phyloP scores from a whole-genome alignment of 2,888 invertebrate species.

The Nipponacmea schrenckii region DNA sequence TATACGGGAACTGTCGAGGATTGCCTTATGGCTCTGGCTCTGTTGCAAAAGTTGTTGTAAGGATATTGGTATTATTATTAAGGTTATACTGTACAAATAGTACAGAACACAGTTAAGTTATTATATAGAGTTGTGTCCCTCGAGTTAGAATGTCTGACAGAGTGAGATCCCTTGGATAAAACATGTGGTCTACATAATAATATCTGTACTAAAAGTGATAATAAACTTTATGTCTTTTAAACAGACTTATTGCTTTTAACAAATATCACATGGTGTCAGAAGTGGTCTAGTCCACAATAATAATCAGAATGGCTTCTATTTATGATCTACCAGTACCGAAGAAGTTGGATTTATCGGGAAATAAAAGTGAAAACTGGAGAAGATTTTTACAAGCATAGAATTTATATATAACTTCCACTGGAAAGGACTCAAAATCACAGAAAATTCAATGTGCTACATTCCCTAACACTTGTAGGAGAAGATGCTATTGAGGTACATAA shows the following conservation, averaged over 20 bases:
- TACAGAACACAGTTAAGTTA: no score
- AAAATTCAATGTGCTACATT: background rate
- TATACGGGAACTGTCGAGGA: no score
- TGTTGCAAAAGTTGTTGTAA: no score
- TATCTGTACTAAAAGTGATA: no score
- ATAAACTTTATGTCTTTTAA: background rate
- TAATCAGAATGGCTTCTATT: background rate
- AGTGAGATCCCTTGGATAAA: no score
- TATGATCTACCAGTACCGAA: background rate
- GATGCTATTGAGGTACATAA: slow-evolving; percentile 12
- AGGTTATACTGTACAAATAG: no score
- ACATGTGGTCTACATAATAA: no score
- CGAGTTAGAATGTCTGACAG: no score
- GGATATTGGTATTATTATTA: no score
- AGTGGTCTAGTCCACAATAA: background rate
- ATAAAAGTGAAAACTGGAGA: slow-evolving; percentile 6
- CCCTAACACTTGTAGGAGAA: slow-evolving; percentile 2
- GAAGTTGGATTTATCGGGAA: background rate
- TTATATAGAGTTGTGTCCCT: no score
- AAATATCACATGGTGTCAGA: slow-evolving; percentile 3
- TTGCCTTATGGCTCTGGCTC: no score
- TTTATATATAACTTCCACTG: background rate
- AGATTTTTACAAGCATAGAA: background rate
- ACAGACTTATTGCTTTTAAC: background rate
- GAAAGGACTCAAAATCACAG: background rate